Percentiles rank a stretch among this genome's conserved stretches.
These are phyloP conservation scores for Dicaeum eximium DNA, from an alignment of 2,113 vertebrate genomes.

Conservation along the genomic window DNA sequence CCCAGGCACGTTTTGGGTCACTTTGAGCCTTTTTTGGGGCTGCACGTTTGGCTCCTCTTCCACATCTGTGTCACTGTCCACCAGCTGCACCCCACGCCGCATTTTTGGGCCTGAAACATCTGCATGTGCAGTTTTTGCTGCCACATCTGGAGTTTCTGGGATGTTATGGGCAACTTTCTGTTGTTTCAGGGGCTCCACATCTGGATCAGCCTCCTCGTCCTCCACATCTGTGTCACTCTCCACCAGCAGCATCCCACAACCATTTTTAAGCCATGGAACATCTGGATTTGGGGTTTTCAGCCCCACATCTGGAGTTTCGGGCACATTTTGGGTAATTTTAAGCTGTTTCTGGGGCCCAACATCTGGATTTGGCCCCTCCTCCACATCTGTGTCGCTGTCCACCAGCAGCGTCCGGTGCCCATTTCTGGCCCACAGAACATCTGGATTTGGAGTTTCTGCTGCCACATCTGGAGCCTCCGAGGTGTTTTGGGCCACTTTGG, in stretches of 20 bases:
- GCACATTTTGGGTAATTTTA: rapidly evolving
- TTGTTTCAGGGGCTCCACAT: rapidly evolving
- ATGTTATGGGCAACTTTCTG: rapidly evolving
- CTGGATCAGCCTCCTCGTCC: not conserved
- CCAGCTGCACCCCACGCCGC: not conserved
- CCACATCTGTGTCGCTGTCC: not conserved
- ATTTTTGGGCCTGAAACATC: rapidly evolving
- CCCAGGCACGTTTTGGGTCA: rapidly evolving
- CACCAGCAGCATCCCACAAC: not conserved
- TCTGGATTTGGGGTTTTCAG: rapidly evolving
- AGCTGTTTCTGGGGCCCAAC: rapidly evolving
- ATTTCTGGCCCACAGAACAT: rapidly evolving
- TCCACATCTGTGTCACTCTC: not conserved
- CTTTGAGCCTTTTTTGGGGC: rapidly evolving
- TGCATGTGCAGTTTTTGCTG: rapidly evolving
- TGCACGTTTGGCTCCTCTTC: not conserved
- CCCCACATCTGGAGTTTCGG: not conserved
- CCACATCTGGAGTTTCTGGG: rapidly evolving
- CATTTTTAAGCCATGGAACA: not conserved
- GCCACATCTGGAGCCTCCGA: not conserved
- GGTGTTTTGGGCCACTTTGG: rapidly evolving
- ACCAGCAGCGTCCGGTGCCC: rapidly evolving
- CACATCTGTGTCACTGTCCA: not conserved
- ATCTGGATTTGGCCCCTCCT: not conserved
- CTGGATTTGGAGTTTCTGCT: not conserved